Evolutionary conservation across 2,888 invertebrate genomes (phyloP).

Genomic region (Drosophila setosimentum): DNA sequence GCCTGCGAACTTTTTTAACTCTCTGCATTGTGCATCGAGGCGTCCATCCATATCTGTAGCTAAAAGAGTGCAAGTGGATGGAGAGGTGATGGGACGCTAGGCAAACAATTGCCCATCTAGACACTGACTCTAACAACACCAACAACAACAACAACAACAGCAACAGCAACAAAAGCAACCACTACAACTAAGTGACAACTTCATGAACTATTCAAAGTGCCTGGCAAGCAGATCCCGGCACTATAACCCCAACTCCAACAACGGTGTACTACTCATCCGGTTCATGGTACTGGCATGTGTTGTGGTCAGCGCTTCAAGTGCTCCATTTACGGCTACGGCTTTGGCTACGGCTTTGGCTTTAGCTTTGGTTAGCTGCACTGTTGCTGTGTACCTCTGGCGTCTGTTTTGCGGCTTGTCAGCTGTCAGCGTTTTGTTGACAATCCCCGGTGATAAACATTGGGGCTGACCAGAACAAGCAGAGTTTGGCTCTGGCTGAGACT

Average conservation of each 20-base stretch:
- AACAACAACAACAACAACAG: conserved; percentile 11
- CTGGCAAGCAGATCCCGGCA: conserved; percentile 7
- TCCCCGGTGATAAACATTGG: conserved; percentile 41
- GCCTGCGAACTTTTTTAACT: conserved; percentile 4
- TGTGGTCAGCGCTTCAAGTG: conserved; percentile 68
- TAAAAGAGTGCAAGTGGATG: neutral
- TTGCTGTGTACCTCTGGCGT: conserved; percentile 22
- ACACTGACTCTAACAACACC: conserved; percentile 14
- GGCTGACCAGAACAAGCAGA: conserved; percentile 35
- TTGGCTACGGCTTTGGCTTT: conserved; percentile 7
- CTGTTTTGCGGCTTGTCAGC: conserved; percentile 70
- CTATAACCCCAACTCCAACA: neutral
- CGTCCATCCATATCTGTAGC: conserved; percentile 46
- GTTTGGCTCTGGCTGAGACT: conserved; percentile 1
- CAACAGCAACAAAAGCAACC: conserved; percentile 10
- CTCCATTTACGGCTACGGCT: conserved; percentile 26
- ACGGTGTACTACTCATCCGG: conserved; percentile 2
- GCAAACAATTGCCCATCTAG: conserved; percentile 37
- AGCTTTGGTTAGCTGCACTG: conserved; percentile 20
- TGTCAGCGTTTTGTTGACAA: conserved; percentile 74
- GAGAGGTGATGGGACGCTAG: conserved; percentile 11
- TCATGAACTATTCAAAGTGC: conserved; percentile 77
- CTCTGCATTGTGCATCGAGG: conserved; percentile 25
- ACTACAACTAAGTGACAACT: conserved; percentile 76
- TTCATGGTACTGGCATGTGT: conserved; percentile 32